Evolutionary conservation across 2,113 vertebrate species (phyloP).

Genomic region (Panthera uncia): DNA sequence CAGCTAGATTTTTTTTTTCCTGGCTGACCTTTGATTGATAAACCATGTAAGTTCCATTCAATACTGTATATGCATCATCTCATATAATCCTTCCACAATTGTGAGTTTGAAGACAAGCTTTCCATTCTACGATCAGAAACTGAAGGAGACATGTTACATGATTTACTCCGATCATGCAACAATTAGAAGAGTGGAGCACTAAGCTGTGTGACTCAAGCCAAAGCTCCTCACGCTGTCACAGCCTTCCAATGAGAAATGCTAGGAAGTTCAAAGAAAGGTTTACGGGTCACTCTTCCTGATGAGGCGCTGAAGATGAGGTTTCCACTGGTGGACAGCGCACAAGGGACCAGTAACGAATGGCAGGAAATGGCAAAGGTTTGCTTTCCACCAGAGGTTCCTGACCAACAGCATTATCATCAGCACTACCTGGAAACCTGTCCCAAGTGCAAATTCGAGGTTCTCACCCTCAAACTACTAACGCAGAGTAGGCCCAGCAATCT

Average conservation of each 20-base stretch:
- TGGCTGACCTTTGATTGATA: neutral
- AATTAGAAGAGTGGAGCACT: accelerated
- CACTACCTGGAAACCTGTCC: neutral
- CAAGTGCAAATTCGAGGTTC: neutral
- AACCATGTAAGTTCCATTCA: neutral
- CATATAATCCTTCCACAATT: neutral
- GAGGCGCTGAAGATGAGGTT: neutral
- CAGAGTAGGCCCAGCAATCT: neutral
- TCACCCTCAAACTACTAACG: neutral
- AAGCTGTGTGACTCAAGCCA: neutral
- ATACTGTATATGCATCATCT: neutral
- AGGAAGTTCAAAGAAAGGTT: neutral
- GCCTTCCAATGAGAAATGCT: neutral
- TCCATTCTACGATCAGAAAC: neutral
- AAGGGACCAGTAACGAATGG: neutral
- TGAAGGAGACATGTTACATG: neutral
- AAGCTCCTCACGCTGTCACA: neutral
- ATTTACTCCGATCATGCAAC: neutral
- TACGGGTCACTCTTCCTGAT: neutral
- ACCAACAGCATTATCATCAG: neutral
- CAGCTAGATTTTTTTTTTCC: neutral
- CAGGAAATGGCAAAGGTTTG: neutral
- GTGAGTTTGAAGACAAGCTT: neutral
- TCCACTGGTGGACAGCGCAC: no score
- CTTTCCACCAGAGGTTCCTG: neutral